Conservation (phyloP, 2,113 vertebrate genomes). For the Indicator indicator region DNA sequence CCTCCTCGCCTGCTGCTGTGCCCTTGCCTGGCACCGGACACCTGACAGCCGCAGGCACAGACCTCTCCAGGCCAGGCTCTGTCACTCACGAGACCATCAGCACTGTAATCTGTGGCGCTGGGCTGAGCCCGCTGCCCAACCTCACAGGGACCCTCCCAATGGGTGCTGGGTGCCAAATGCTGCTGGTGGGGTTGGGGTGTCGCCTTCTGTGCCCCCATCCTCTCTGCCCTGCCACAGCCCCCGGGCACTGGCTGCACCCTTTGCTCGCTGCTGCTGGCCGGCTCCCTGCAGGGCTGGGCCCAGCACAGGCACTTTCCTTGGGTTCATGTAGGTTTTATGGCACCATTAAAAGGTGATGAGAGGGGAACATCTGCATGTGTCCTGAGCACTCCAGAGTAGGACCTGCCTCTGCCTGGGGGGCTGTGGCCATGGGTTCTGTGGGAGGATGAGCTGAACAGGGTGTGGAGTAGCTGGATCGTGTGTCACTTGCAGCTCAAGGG, state of each 20-base stretch:
- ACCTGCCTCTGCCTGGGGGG: neutral
- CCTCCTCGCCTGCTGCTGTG: neutral
- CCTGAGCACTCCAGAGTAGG: accelerated
- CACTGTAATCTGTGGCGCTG: conserved; percentile 51
- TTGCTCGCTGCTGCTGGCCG: neutral
- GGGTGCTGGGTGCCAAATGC: neutral
- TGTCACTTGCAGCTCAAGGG: neutral
- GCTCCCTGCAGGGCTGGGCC: neutral
- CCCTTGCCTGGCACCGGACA: neutral
- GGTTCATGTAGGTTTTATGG: neutral
- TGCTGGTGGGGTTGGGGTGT: neutral
- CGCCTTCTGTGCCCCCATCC: neutral
- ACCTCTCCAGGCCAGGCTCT: neutral
- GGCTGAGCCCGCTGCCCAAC: neutral
- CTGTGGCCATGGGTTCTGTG: accelerated
- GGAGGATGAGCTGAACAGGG: accelerated
- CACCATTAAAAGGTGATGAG: conserved; percentile 40
- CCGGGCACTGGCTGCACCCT: neutral
- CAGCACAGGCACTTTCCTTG: neutral
- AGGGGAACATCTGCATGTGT: neutral
- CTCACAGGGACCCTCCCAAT: neutral
- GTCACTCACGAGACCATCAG: neutral
- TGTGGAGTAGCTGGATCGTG: accelerated
- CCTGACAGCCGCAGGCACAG: accelerated
- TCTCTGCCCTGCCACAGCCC: neutral